Percentiles rank a stretch among this genome's conserved stretches.
phyloP scores from a whole-genome alignment of 2,797 vertebrate genomes.

The Catostomus latipinnis region DNA sequence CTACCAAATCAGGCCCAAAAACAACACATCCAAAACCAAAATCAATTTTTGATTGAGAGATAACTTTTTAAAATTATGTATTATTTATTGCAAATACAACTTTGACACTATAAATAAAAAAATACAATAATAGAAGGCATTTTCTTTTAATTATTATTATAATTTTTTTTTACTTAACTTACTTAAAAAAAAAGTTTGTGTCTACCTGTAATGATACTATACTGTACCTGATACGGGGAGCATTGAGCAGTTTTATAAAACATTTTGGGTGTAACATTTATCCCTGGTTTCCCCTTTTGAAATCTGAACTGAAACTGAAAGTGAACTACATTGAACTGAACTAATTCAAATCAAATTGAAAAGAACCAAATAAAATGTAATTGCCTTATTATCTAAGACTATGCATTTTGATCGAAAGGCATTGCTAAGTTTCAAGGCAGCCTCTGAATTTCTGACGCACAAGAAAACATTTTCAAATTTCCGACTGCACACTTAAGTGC shows the following conservation, averaged over 20 bases:
- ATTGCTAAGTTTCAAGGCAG: not conserved
- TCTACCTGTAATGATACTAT: no score
- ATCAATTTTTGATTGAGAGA: no score
- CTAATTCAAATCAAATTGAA: not conserved
- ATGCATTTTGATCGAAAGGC: not conserved
- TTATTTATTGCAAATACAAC: no score
- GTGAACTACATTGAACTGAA: not conserved
- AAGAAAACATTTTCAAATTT: constrained; percentile 46
- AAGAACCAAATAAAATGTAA: not conserved
- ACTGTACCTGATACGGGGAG: not conserved
- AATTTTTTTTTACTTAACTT: no score
- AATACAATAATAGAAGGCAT: no score
- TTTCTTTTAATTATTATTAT: no score
- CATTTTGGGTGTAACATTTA: not conserved
- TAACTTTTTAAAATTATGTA: no score
- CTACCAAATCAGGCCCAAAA: no score
- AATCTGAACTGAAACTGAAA: not conserved
- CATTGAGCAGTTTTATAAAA: not conserved
- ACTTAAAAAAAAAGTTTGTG: no score
- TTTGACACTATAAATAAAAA: no score
- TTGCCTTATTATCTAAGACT: not conserved
- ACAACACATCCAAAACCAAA: no score
- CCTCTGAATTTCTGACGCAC: constrained; percentile 22
- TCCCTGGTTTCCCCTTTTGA: no score
- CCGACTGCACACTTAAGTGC: constrained; percentile 24